Base-by-base conservation (phyloP, 2,888 invertebrate genomes). In the Rapana venosa region DNA sequence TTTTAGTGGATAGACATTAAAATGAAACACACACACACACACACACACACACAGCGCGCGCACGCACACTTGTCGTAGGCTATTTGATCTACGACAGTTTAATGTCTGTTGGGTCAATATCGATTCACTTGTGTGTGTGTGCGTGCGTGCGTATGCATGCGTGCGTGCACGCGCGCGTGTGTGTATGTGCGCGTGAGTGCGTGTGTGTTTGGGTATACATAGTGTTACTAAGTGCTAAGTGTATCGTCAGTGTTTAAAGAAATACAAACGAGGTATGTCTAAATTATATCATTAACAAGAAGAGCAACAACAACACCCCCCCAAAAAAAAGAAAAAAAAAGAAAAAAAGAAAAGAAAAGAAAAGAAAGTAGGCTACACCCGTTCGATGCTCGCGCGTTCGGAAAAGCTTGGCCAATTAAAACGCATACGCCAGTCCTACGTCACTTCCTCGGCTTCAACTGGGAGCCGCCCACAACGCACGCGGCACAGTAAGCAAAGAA, bases 391-490 rank as follows among this genome's bases (percentile, higher is more conserved):
- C 89, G 89, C 90, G 90, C 89, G 87, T 58, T 70, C 26, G 61
- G 32, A 15, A n/a, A n/a, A 22, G 47, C 58, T 61, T 36, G 30
- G 58, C 92, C 91, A 92, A 92, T 92, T 88, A 79, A 56, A 70
- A 8, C n/a, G 36, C 22, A 30, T 66, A 32, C 56, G 32, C 74
- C 66, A 56, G n/a, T 84, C 47, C 36, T 87, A 93, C 93, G 93
- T 94, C 93, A 94, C 90, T 93, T 94, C 94, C 94, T 92, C 83
- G 90, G 91, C 90, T 22, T 35, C 90, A 90, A 93, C 89, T 91
- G 92, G 93, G 92, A 93, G 94, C 94, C 94, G 94, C 95, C 95
- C 93, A 94, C 94, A 92, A 77, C 70, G 93, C 94, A 94, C 94
- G 94, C 93, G 93, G 93, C 92, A 86, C 77, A 35, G 85, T 17